These are phyloP conservation scores for Danio tinwini DNA, from an alignment of 2,797 vertebrate genomes.

Conservation along the genomic window DNA sequence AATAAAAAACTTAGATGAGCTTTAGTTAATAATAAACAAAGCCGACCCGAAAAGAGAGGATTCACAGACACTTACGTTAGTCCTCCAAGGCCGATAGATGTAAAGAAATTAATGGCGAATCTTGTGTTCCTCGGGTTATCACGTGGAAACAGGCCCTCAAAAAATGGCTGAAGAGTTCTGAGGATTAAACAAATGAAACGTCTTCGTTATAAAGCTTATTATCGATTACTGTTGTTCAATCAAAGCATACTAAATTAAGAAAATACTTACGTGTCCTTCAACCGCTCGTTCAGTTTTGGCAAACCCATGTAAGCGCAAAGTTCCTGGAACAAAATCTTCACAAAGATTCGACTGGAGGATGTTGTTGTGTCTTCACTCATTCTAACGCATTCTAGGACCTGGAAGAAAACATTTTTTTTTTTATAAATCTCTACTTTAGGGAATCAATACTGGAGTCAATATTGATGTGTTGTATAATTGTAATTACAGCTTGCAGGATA, in stretches of 20 bases:
- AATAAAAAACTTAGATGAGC: neutral
- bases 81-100: slow-evolving; percentile 96
- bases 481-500: slow-evolving; percentile 8
- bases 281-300: slow-evolving; percentile 92
- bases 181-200: slow-evolving; percentile 44
- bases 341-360: slow-evolving; percentile 97
- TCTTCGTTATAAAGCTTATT: neutral
- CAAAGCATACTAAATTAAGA: neutral
- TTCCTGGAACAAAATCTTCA: slow-evolving; percentile 99
- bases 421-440: neutral
- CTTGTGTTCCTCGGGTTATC: slow-evolving; percentile 97
- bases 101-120: slow-evolving; percentile 99
- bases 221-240: neutral
- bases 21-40: neutral
- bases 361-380: slow-evolving; percentile 98
- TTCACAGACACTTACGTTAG: slow-evolving; percentile 86
- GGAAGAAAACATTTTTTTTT: neutral
- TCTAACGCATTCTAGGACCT: slow-evolving; percentile 95
- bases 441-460: neutral
- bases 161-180: slow-evolving; percentile 92
- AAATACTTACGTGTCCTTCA: slow-evolving; percentile 90
- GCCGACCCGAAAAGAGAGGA: neutral
- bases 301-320: slow-evolving; percentile 99
- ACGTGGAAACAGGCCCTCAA: slow-evolving; percentile 94
- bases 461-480: slow-evolving; percentile 2